Evolutionary conservation across 2,888 invertebrate species (phyloP), one percentile per base, ranked within the genome.

Genomic region (Petrolisthes cinctipes): DNA sequence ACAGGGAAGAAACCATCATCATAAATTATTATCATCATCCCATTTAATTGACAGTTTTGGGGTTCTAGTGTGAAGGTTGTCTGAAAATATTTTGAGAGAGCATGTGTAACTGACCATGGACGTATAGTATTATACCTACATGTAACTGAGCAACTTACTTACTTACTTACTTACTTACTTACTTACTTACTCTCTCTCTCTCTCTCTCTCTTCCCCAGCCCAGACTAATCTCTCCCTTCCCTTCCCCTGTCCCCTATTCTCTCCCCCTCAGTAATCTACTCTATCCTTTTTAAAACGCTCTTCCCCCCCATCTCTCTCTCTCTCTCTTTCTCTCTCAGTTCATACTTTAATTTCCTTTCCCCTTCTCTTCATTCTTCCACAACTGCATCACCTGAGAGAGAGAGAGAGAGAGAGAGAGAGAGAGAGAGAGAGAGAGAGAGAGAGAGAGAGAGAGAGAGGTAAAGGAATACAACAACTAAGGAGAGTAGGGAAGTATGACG

Each of bases 341-440:
- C 61, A 61, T 61, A 9, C 61, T 61, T 17, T 61, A 61, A 61
- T 17, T 61, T 17, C 61, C 61, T 61, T 3, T 9, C 17, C 17
- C 61, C 61, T 61, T 17, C 61, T 17, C 61, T 61, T 17, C 61
- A 37, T 17, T 61, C 61, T 17, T 61, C 61, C 61, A 9, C 61
- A 61, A 61, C 61, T 17, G 17, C 9, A 11, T 61, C 61, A 1
- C 61, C 61, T 61, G 61, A 61, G 61, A 61, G 61, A 61, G 61
- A 61, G 61, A 61, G 61, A 61, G 61, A 61, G 61, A 61, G 61
- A 61, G 61, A 61, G 61, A 61, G 61, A 61, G 61, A 81, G 61
- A 57, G 20, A 81, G 61, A 57, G 17, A 81, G 61, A 57, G 81
- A 57, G 56, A 57, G 57, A 81, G 57, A 81, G 56, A 57, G 57